Evolutionary conservation across 1,140 invertebrate genomes (phyloP).

Genomic region (Chionoecetes opilio): DNA sequence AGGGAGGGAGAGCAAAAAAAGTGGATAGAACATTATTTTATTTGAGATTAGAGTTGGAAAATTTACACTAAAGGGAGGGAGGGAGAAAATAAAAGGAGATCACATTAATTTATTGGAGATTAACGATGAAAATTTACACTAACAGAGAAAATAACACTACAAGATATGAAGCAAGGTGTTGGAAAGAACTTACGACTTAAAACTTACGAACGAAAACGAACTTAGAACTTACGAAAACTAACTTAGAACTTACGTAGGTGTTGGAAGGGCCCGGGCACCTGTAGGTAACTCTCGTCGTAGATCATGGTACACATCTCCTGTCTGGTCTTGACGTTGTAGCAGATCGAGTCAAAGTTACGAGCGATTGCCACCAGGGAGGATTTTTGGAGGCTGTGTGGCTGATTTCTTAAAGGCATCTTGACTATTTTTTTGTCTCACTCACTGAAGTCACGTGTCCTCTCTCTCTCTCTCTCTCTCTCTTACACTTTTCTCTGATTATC

Average conservation of each 20-base stretch:
- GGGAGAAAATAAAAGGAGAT: not conserved
- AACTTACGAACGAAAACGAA: too few species aligned
- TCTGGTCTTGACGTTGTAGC: constrained; percentile 48
- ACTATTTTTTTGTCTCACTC: not conserved
- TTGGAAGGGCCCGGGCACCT: constrained; percentile 39
- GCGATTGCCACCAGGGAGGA: constrained; percentile 42
- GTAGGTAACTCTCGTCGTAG: constrained; percentile 59
- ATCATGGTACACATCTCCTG: constrained; percentile 64
- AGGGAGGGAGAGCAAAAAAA: too few species aligned
- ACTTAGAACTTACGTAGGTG: constrained; percentile 57
- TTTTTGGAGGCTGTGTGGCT: constrained; percentile 35
- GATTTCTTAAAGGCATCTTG: constrained; percentile 41
- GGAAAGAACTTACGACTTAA: not conserved
- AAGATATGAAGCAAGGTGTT: not conserved
- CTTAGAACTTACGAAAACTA: too few species aligned
- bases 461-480: not conserved
- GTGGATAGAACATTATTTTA: too few species aligned
- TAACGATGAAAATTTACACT: not conserved
- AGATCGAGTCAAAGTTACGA: constrained; percentile 60
- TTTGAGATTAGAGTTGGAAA: not conserved
- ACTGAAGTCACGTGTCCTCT: not conserved
- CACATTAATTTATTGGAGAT: not conserved
- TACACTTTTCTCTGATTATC: not conserved
- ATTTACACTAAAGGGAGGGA: not conserved
- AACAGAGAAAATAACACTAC: not conserved